Conservation (phyloP, 1,140 invertebrate genomes). For the Vanessa tameamea region DNA sequence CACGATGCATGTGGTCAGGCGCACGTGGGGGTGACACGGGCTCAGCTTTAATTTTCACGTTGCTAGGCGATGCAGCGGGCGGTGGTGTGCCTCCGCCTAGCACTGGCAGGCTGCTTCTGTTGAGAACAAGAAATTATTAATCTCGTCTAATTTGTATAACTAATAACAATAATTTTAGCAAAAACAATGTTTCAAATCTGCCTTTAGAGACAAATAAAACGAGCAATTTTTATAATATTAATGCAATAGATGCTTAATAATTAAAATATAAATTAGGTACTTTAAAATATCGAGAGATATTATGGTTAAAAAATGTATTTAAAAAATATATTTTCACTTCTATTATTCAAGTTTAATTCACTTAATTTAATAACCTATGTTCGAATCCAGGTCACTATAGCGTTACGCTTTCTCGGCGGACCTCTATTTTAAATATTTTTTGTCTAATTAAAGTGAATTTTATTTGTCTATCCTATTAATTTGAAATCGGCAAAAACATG, state of each 20-base stretch:
- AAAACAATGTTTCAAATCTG: not conserved
- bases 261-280: too few relatives aligned
- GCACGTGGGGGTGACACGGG: slow-evolving; percentile 93
- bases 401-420: not conserved
- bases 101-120: slow-evolving; percentile 86
- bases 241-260: too few relatives aligned
- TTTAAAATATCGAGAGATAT: not conserved
- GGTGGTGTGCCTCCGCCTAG: slow-evolving; percentile 92
- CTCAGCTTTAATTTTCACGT: slow-evolving; percentile 96
- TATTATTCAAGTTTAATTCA: too few relatives aligned
- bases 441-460: too few relatives aligned
- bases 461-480: too few relatives aligned
- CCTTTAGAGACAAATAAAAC: too few relatives aligned
- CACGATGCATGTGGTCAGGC: slow-evolving; percentile 78
- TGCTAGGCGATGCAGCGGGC: slow-evolving; percentile 89
- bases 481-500: too few relatives aligned
- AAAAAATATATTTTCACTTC: too few relatives aligned
- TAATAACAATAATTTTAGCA: not conserved
- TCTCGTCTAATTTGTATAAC: not conserved
- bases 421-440: not conserved
- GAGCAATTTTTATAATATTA: too few relatives aligned
- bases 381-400: slow-evolving; percentile 51
- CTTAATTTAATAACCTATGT: slow-evolving; percentile 44
- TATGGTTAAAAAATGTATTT: not conserved
- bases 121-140: slow-evolving; percentile 17